Percentiles rank a stretch among this genome's conserved stretches.
phyloP scores from a whole-genome alignment of 2,797 vertebrate genomes.

The Sebastes goodei region DNA sequence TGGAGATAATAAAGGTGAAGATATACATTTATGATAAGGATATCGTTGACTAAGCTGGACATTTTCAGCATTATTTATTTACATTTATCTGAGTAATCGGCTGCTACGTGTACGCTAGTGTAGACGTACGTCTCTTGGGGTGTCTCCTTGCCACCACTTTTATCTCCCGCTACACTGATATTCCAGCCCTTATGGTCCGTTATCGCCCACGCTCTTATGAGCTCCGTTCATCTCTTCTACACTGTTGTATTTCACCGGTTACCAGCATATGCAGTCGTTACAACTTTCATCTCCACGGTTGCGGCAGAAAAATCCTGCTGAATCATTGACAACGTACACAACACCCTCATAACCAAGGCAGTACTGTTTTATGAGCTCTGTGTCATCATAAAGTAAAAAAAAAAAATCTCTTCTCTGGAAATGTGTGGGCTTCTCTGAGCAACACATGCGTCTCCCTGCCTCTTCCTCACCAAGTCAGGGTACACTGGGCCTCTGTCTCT shows the following conservation, averaged over 20 bases:
- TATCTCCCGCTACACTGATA: not conserved
- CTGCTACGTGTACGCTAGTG: not conserved
- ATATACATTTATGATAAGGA: not conserved
- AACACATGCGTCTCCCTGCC: not conserved
- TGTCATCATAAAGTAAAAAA: not conserved
- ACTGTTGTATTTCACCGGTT: not conserved
- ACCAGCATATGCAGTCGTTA: not conserved
- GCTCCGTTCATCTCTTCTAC: not conserved
- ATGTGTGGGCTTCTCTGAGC: conserved; percentile 21
- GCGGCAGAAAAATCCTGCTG: conserved; percentile 22
- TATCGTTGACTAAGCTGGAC: not conserved
- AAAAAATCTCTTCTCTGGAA: not conserved
- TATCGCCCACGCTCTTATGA: not conserved
- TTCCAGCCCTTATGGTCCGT: not conserved
- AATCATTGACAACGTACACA: conserved; percentile 21
- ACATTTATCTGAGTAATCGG: not conserved
- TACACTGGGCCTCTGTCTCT: not conserved
- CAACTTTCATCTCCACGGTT: not conserved
- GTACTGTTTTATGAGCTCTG: conserved; percentile 35
- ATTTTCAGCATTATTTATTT: not conserved
- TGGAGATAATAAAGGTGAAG: not conserved
- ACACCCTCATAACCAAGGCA: conserved; percentile 3
- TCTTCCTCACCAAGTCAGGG: not conserved
- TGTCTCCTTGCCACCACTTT: not conserved
- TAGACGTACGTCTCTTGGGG: not conserved